These are phyloP conservation scores for Lithobates sylvaticus DNA, from an alignment of 2,797 vertebrate species.

Conservation along the genomic window DNA sequence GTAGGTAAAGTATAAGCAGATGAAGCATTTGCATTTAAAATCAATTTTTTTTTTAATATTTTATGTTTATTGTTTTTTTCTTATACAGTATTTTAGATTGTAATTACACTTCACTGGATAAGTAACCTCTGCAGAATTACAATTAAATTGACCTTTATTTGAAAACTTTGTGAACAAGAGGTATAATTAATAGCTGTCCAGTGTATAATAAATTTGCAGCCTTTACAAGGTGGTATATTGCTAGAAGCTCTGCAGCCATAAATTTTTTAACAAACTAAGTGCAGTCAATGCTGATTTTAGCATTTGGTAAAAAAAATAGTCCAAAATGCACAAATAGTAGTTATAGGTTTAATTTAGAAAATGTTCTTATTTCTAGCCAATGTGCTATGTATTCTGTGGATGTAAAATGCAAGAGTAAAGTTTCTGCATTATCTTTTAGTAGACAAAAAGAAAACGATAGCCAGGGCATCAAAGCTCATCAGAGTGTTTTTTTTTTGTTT, in stretches of 20 bases:
- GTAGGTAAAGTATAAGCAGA: no score
- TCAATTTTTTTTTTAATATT: background rate
- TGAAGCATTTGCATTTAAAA: no score
- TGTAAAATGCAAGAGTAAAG: no score
- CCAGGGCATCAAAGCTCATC: no score
- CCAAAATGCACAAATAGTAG: background rate
- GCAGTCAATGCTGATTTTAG: slow-evolving; percentile 10
- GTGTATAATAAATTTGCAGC: slow-evolving; percentile 39
- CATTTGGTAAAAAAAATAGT: slow-evolving; percentile 24
- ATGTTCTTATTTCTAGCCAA: background rate
- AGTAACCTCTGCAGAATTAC: slow-evolving; percentile 43
- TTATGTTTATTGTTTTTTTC: slow-evolving; percentile 1
- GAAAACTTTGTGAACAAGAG: slow-evolving; percentile 32
- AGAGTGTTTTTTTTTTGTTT: no score
- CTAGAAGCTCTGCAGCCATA: slow-evolving; percentile 37
- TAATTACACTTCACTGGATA: slow-evolving; percentile 37
- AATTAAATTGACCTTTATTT: slow-evolving; percentile 42
- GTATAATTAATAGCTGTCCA: slow-evolving; percentile 44
- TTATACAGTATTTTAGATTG: slow-evolving; percentile 18
- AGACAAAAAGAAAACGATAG: no score
- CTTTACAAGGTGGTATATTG: slow-evolving; percentile 39
- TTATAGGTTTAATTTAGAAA: background rate
- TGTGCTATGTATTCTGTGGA: background rate
- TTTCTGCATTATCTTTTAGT: no score
- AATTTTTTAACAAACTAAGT: slow-evolving; percentile 33